Evolutionary conservation across 2,797 vertebrate genomes (phyloP).

Genomic region (Miichthys miiuy): DNA sequence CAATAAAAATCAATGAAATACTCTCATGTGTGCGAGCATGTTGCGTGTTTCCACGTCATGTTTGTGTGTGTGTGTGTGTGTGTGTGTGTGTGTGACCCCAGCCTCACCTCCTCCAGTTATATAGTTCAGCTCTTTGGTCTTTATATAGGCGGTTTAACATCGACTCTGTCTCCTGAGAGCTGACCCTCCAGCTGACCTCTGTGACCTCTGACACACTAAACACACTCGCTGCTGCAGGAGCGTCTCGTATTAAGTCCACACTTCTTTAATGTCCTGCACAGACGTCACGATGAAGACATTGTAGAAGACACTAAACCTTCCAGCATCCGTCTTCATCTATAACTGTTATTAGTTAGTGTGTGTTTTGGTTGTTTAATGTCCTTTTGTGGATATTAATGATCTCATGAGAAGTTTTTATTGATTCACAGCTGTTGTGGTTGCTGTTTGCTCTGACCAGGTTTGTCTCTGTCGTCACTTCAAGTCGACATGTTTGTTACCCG

Average conservation of each 20-base stretch:
- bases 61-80: constrained; percentile 19
- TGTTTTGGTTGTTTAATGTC: too few relatives aligned
- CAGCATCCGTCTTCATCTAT: too few relatives aligned
- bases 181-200: constrained; percentile 41
- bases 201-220: constrained; percentile 38
- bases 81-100: constrained; percentile 2
- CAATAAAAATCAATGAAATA: not conserved
- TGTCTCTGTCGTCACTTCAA: not conserved
- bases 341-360: too few relatives aligned
- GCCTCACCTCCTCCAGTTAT: constrained; percentile 31
- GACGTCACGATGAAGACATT: not conserved
- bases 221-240: constrained; percentile 5
- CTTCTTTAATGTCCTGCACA: not conserved
- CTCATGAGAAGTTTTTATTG: too few relatives aligned
- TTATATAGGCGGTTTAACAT: constrained; percentile 37
- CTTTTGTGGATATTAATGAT: too few relatives aligned
- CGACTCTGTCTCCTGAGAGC: constrained; percentile 23
- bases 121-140: constrained; percentile 39
- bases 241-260: not conserved
- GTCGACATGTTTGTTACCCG: not conserved
- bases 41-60: not conserved
- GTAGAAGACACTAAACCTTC: too few relatives aligned
- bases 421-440: too few relatives aligned
- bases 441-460: too few relatives aligned
- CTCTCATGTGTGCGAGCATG: not conserved